These are phyloP conservation scores for Girardinus metallicus DNA, from an alignment of 2,797 vertebrate species.

Conservation along the genomic window DNA sequence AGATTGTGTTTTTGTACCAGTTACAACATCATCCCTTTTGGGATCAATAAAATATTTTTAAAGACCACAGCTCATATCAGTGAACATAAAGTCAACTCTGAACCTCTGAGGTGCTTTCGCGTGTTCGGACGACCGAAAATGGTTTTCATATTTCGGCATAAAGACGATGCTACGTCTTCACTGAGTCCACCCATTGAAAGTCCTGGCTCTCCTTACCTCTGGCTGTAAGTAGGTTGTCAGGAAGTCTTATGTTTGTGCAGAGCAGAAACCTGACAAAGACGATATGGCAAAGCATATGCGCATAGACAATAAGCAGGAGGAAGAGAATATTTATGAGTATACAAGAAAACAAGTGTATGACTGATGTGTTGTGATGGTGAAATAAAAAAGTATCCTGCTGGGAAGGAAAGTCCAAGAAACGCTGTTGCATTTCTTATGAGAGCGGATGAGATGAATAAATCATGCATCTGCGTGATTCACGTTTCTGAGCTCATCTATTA, in stretches of 20 bases:
- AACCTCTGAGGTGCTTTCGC: not conserved
- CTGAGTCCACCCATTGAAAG: not conserved
- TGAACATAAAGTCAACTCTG: not conserved
- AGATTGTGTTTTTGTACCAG: too few relatives aligned
- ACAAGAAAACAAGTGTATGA: conserved; percentile 19
- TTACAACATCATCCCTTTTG: not conserved
- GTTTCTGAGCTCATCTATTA: not conserved
- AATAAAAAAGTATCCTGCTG: conserved; percentile 10
- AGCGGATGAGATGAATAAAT: conserved; percentile 4
- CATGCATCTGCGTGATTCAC: not conserved
- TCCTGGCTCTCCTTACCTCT: not conserved
- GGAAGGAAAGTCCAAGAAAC: not conserved
- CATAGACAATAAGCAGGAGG: not conserved
- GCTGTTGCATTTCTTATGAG: not conserved
- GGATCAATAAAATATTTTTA: not conserved
- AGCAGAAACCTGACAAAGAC: conserved; percentile 1
- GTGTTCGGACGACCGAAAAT: not conserved
- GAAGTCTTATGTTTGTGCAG: conserved; percentile 17
- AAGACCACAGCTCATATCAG: not conserved
- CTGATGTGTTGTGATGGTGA: conserved; percentile 19
- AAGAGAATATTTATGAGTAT: conserved; percentile 22
- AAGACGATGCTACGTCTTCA: not conserved
- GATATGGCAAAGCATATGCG: not conserved
- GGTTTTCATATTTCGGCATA: not conserved
- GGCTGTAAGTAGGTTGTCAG: not conserved